Base-by-base conservation (phyloP, 2,888 invertebrate genomes). In the Phaedon cochleariae region DNA sequence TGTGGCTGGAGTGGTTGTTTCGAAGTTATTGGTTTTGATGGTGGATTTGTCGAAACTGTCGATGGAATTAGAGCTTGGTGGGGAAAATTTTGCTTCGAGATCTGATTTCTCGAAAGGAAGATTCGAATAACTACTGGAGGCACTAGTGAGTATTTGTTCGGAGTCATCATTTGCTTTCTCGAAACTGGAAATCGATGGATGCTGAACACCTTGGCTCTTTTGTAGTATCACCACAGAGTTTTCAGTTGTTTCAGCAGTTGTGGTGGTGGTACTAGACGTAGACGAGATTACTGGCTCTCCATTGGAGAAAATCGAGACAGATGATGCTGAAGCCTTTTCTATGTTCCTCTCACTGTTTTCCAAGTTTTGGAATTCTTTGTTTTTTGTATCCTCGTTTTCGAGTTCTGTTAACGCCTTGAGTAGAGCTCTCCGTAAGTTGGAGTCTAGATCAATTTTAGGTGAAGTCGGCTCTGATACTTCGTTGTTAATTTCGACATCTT, bases 391-490 rank as follows among this genome's bases (percentile, higher is more conserved):
- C 69, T 88, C 89, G 69, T 89, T 87, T 82, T 94, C 93, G 54
- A 94, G 84, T 76, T 93, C 92, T 57, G 89, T 90, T 3, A 94
- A 85, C 10, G 93, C 94, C 83, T 90, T 90, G 4, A 94, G 84
- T 46, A 94, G 83, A 0, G 93, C 94, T 81, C 90, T 89, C 15
- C 93, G 86, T 31, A 94, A 87, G 69, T 90, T 91, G 49, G 90
- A 90, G 80, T 93, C 93, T 61, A 93, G 82, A 64, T 90, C 88
- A 0, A 88, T 85, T 52, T 66, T 57, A 6, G 60, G 54, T 15
- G 65, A 10, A 9, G 67, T 37, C 7, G 51, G n/a, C n/a, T n/a
- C 22, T 7, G 65, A 53, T 29, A 66, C 46, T 29, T 54, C 52
- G 37, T 66, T 66, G 21, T 59, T 66, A 18, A 45, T 22, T n/a